phyloP scores from a whole-genome alignment of 92 coral and sea anemone genomes.

The Desmophyllum pertusum region DNA sequence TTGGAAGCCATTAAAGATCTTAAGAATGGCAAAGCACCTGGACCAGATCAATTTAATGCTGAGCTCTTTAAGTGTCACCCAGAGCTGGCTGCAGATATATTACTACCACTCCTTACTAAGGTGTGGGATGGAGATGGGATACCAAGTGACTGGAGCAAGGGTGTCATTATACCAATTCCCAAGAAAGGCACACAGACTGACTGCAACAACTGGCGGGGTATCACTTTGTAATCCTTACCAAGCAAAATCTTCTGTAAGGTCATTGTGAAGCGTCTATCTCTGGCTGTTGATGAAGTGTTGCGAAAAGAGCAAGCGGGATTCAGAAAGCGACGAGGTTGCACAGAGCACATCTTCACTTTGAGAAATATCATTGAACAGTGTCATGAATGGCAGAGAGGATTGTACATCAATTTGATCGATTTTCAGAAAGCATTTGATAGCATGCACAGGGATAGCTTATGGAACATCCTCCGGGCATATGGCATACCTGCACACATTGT shows the following conservation, averaged over 20 bases:
- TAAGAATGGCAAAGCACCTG: constrained; percentile 3
- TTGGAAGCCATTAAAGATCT: constrained; percentile 1
- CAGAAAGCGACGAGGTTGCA: constrained; percentile 6
- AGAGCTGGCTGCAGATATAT: constrained; percentile 1
- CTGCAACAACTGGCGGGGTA: constrained; percentile 20
- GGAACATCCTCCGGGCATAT: constrained; percentile 1
- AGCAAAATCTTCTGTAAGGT: constrained; percentile 12
- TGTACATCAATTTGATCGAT: no score
- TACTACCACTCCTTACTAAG: constrained; percentile 14
- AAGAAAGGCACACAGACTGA: constrained; percentile 12
- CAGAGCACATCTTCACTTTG: constrained; percentile 12
- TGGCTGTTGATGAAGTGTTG: constrained; percentile 8
- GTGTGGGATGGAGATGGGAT: constrained; percentile 9
- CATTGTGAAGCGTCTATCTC: not conserved
- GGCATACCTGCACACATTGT: constrained; percentile 30
- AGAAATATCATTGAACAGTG: no score
- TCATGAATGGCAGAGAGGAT: no score
- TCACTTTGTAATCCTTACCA: not conserved
- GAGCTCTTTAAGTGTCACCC: no score
- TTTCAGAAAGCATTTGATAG: constrained; percentile 20
- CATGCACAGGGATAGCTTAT: constrained; percentile 19
- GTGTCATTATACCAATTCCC: constrained; percentile 10
- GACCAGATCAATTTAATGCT: no score
- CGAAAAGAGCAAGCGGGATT: constrained; percentile 28
- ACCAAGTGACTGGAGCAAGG: constrained; percentile 23